Base-by-base conservation (phyloP, 2,888 invertebrate species). In the Thalpophila matura region DNA sequence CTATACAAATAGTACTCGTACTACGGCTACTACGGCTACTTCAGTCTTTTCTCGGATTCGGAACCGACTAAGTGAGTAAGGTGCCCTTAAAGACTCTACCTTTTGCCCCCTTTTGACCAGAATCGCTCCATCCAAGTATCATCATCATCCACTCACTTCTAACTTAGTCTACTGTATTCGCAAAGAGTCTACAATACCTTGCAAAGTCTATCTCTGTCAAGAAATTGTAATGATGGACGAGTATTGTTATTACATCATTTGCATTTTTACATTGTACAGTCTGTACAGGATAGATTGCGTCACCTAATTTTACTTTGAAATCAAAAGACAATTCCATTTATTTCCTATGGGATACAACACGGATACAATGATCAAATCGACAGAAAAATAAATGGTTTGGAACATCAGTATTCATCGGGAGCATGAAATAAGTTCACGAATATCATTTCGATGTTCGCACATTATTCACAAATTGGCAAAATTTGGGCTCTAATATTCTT, bases 301-400 rank as follows among this genome's bases (percentile, higher is more conserved):
- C 37, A 59, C 22, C 14, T 49, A 14, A 57, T 49, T 67, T 43
- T 26, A 37, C 18, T 59, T 60, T 58, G 18, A 31, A 59, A 27
- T 43, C n/a, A 47, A 42, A 29, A 27, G 18, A 29, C 35, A 27
- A 40, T 26, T 65, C 26, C 20, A 45, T 53, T 29, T 47, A 18
- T 63, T 40, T 24, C 51, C 9, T 20, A n/a, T 5, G n/a, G n/a
- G n/a, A 43, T 31, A 46, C n/a, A 16, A n/a, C n/a, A n/a, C n/a
- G 2, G n/a, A 55, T 43, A 31, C 22, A 38, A 43, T 68, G 49
- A 37, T 45, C 16, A 45, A 59, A 69, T 38, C 22, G 9, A 4
- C 4, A 33, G 18, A 58, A 55, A 40, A 37, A 35, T 68, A 59
- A 65, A 69, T 50, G 43, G 60, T 50, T 65, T 50, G 59, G 18